phyloP scores from a whole-genome alignment of 2,888 invertebrate species.

The Tetropium fuscum region DNA sequence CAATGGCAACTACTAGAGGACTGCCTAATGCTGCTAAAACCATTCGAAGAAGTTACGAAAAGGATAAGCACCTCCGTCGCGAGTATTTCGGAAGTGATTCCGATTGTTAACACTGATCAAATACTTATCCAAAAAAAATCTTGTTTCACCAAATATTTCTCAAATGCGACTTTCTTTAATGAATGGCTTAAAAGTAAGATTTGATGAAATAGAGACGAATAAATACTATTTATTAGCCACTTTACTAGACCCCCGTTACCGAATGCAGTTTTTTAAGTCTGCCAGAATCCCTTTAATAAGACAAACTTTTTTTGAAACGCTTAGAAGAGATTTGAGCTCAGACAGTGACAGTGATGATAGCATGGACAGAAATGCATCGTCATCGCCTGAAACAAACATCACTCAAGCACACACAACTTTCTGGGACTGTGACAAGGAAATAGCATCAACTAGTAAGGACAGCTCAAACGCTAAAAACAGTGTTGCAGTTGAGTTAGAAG shows the following conservation, averaged over 20 bases:
- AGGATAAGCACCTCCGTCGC: conserved; percentile 38
- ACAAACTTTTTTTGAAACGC: not conserved
- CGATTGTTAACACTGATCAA: conserved; percentile 15
- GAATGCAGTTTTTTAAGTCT: not conserved
- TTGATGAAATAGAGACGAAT: not conserved
- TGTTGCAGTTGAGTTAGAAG: not conserved
- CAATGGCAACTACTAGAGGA: conserved; percentile 33
- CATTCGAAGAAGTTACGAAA: conserved; percentile 45
- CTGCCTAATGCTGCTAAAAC: conserved; percentile 25
- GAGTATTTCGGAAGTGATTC: conserved; percentile 45
- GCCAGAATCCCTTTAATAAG: not conserved
- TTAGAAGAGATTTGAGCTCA: not conserved
- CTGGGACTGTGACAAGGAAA: not conserved
- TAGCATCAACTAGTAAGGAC: not conserved
- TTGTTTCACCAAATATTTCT: not conserved
- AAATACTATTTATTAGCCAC: not conserved
- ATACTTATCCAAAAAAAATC: not conserved
- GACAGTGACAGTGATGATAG: not conserved
- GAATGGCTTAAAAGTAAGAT: not conserved
- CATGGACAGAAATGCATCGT: not conserved
- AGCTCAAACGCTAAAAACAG: not conserved
- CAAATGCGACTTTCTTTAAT: not conserved
- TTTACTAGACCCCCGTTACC: not conserved
- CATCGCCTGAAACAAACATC: not conserved
- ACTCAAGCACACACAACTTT: not conserved